phyloP scores from a whole-genome alignment of 2,113 vertebrate species.

The Pipa parva region DNA sequence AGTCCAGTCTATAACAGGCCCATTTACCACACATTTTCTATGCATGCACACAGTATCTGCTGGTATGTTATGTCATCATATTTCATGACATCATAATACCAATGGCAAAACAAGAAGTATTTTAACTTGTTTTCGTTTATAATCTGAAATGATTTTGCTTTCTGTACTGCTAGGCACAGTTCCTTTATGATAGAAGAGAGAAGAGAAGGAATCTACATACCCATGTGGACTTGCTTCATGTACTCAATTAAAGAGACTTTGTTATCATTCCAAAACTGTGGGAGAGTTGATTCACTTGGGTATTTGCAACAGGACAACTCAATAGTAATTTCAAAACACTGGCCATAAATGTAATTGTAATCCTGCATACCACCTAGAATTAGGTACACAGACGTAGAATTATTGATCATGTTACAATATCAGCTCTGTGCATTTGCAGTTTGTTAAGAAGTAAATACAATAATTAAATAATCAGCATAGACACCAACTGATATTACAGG shows the following conservation, averaged over 20 bases:
- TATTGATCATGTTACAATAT: not conserved
- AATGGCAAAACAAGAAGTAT: too few relatives aligned
- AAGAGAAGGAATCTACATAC: constrained; percentile 57
- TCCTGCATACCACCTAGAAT: constrained; percentile 94
- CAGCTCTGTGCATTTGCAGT: not conserved
- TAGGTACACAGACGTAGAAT: not conserved
- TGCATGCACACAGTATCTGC: too few relatives aligned
- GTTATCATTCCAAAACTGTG: constrained; percentile 78
- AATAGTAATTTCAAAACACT: constrained; percentile 90
- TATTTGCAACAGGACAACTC: constrained; percentile 95
- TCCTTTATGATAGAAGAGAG: not conserved
- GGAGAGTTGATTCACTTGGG: constrained; percentile 68
- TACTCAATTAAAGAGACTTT: constrained; percentile 75
- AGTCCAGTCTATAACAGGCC: too few relatives aligned
- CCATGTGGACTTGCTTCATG: constrained; percentile 87
- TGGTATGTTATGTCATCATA: too few relatives aligned
- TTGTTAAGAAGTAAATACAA: not conserved
- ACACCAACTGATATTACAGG: too few relatives aligned
- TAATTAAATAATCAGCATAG: too few relatives aligned
- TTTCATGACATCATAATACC: too few relatives aligned
- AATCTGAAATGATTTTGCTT: not conserved
- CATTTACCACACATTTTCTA: too few relatives aligned
- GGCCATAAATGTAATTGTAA: constrained; percentile 90
- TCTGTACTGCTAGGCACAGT: not conserved
- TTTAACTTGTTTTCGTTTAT: too few relatives aligned